Conservation (phyloP, 2,113 vertebrate species). For the Otus sunia region DNA sequence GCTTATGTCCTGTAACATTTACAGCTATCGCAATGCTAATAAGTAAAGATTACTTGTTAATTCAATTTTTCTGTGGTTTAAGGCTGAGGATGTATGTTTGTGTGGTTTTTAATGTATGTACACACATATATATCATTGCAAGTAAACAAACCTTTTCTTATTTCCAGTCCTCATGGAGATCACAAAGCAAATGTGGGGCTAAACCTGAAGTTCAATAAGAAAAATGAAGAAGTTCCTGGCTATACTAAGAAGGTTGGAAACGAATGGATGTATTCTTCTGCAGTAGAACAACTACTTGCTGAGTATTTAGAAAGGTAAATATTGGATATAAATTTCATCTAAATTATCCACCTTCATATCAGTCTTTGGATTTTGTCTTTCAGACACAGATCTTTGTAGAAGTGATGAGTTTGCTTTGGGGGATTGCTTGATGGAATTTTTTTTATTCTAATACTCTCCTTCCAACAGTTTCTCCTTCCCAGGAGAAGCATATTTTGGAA, state of each 20-base stretch:
- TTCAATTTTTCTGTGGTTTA: background rate
- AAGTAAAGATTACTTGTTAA: background rate
- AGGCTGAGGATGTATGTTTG: background rate
- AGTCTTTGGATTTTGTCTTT: background rate
- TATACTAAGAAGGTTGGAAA: conserved; percentile 95
- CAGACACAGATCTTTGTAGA: background rate
- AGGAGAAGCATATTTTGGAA: background rate
- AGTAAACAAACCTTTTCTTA: background rate
- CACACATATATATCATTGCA: background rate
- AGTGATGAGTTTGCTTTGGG: background rate
- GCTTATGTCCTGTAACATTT: background rate
- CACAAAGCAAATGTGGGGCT: conserved; percentile 93
- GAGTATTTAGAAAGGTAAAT: conserved; percentile 93
- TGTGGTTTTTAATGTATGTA: background rate
- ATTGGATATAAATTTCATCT: background rate
- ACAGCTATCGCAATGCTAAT: background rate
- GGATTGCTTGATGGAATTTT: background rate
- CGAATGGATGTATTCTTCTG: conserved; percentile 96
- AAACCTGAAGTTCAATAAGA: conserved; percentile 98
- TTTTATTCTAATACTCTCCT: background rate
- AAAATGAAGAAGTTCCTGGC: conserved; percentile 97
- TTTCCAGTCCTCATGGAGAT: conserved; percentile 90
- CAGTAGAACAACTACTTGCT: conserved; percentile 89
- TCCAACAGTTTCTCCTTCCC: background rate
- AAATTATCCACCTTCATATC: background rate